phyloP scores from a whole-genome alignment of 2,797 vertebrate species.

The Danio tinwini region DNA sequence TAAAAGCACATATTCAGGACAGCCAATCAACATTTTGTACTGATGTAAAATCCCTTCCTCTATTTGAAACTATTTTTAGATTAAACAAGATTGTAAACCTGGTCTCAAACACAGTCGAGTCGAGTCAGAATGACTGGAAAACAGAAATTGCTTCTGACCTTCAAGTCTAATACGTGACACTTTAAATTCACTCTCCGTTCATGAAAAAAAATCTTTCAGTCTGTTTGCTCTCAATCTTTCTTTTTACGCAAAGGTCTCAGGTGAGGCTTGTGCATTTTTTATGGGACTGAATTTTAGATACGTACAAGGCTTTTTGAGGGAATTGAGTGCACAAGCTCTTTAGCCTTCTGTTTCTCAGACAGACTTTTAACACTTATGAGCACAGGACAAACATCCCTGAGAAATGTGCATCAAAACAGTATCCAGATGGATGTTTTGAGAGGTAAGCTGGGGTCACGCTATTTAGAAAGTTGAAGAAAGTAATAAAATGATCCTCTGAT shows the following conservation, averaged over 20 bases:
- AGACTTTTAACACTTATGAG: slow-evolving; percentile 1
- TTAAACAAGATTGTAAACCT: background rate
- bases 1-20: background rate
- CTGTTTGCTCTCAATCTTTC: background rate
- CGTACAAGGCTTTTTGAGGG: background rate
- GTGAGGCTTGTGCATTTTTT: slow-evolving; percentile 51
- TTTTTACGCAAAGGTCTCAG: slow-evolving; percentile 2
- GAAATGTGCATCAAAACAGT: no score
- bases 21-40: background rate
- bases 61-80: background rate
- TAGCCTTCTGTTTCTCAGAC: slow-evolving; percentile 7
- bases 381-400: background rate
- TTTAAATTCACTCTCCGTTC: background rate
- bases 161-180: background rate
- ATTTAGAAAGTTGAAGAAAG: slow-evolving; percentile 1
- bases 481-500: background rate
- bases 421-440: background rate
- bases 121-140: background rate
- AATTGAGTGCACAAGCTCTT: slow-evolving; percentile 8
- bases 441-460: background rate
- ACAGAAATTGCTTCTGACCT: background rate
- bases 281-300: slow-evolving; percentile 41
- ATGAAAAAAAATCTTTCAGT: background rate
- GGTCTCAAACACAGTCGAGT: background rate
- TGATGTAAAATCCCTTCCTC: background rate